These are phyloP conservation scores for Melopsittacus undulatus DNA, from an alignment of 2,797 vertebrate species.

Conservation along the genomic window DNA sequence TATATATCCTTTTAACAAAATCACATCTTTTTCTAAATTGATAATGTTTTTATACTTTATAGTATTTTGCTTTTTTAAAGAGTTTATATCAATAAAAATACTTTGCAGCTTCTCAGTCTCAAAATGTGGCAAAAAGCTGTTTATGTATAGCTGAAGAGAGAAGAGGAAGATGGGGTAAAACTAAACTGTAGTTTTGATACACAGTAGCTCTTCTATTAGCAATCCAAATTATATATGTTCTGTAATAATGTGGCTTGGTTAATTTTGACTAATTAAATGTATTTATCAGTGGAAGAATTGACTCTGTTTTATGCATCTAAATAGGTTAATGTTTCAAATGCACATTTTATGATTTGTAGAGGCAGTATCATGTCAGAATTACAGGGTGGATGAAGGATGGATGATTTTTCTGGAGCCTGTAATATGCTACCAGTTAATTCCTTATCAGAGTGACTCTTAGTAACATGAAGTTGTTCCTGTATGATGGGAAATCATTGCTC, in stretches of 20 bases:
- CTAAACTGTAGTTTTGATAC: not conserved
- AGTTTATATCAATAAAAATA: not conserved
- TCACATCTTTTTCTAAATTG: not conserved
- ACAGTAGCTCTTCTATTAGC: not conserved
- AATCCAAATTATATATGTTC: conserved; percentile 16
- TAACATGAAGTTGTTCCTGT: not conserved
- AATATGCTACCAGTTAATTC: not conserved
- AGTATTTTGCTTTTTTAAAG: not conserved
- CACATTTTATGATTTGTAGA: not conserved
- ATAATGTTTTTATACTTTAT: not conserved
- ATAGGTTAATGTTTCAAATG: conserved; percentile 7
- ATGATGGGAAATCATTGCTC: not conserved
- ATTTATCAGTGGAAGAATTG: conserved; percentile 18
- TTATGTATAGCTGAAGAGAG: not conserved
- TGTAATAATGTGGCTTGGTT: conserved; percentile 28
- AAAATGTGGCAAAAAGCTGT: not conserved
- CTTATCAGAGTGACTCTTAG: not conserved
- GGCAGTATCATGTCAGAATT: not conserved
- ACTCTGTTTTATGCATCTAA: not conserved
- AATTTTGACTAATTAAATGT: conserved; percentile 25
- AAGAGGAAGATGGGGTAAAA: not conserved
- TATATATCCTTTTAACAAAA: not conserved
- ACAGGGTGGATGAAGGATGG: not conserved
- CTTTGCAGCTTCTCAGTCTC: not conserved
- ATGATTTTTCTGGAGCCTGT: not conserved